phyloP scores from a whole-genome alignment of 2,113 vertebrate species.

The Dromiciops gliroides region DNA sequence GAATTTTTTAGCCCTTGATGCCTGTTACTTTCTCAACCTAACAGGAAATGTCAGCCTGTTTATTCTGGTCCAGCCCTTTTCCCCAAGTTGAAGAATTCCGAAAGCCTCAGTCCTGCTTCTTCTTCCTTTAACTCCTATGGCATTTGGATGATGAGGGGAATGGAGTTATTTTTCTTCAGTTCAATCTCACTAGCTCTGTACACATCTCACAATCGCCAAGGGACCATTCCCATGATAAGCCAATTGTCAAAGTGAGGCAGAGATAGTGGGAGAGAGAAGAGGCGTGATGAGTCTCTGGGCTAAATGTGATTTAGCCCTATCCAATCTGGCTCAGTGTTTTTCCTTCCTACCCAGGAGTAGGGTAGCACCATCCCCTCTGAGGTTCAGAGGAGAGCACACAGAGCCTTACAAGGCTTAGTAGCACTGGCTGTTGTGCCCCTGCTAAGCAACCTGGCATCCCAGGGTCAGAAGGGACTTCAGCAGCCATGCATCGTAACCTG shows the following conservation, averaged over 20 bases:
- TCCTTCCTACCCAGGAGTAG: background rate
- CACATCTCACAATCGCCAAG: background rate
- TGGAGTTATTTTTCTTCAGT: constrained; percentile 10
- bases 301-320: too few species aligned
- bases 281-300: too few species aligned
- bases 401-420: too few species aligned
- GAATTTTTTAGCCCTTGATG: background rate
- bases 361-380: too few species aligned
- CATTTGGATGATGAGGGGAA: background rate
- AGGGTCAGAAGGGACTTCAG: too few species aligned
- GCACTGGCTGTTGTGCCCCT: too few species aligned
- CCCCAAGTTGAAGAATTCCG: background rate
- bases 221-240: background rate
- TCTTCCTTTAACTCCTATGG: background rate
- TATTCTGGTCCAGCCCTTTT: background rate
- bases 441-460: background rate
- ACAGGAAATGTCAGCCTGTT: too few species aligned
- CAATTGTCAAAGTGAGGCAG: background rate
- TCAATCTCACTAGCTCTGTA: constrained; percentile 9
- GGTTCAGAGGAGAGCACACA: too few species aligned
- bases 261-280: too few species aligned
- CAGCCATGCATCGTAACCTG: too few species aligned
- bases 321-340: background rate
- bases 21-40: background rate
- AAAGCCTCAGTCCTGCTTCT: background rate